These are phyloP conservation scores for Rhinogobius similis DNA, from an alignment of 2,113 vertebrate species.

Conservation along the genomic window DNA sequence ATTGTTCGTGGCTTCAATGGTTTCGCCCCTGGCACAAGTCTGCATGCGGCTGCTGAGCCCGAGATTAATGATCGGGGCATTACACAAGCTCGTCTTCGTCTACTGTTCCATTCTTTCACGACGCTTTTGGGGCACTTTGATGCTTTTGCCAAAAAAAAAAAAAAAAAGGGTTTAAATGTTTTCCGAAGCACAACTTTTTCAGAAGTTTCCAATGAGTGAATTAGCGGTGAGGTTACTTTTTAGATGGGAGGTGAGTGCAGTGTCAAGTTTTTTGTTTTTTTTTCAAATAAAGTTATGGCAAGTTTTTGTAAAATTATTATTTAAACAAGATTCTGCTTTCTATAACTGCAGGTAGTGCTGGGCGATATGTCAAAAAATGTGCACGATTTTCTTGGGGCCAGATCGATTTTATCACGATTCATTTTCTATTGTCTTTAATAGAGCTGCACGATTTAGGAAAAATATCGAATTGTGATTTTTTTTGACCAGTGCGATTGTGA, in stretches of 20 bases:
- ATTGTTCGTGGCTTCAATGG: constrained; percentile 67
- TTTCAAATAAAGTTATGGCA: not conserved
- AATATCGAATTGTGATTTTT: no score
- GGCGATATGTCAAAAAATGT: no score
- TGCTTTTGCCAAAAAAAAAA: constrained; percentile 21
- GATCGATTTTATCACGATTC: no score
- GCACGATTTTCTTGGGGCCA: no score
- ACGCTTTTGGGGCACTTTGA: constrained; percentile 35
- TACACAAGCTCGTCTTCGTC: constrained; percentile 49
- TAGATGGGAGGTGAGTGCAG: not conserved
- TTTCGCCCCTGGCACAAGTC: constrained; percentile 71
- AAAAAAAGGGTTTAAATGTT: not conserved
- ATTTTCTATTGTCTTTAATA: no score
- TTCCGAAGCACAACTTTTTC: not conserved
- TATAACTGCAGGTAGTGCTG: no score
- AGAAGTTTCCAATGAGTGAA: not conserved
- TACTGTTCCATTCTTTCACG: constrained; percentile 21
- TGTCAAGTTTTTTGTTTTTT: not conserved
- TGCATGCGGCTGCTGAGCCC: constrained; percentile 64
- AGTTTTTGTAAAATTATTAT: not conserved
- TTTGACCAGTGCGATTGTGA: no score
- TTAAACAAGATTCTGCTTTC: no score
- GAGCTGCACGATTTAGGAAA: no score
- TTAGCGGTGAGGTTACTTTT: not conserved
- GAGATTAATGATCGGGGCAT: constrained; percentile 70